Evolutionary conservation across 2,797 vertebrate species (phyloP).

Genomic region (Heterohyrax brucei): DNA sequence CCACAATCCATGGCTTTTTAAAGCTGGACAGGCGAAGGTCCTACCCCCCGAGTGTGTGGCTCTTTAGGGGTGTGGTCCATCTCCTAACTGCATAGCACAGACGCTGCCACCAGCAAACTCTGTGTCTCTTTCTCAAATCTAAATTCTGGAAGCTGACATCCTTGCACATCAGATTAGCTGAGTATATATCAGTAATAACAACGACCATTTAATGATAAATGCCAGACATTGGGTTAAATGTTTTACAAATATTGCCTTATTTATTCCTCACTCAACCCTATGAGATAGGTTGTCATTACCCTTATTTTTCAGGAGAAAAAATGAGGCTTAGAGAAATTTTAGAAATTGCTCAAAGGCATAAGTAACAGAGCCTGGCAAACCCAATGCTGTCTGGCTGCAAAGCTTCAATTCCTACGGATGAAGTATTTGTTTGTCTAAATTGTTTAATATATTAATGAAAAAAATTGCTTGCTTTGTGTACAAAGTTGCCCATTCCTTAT

Average conservation of each 20-base stretch:
- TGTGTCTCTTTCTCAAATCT: neutral
- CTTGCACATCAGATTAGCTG: neutral
- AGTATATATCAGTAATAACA: neutral
- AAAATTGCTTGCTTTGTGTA: neutral
- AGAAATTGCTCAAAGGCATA: slow-evolving; percentile 14
- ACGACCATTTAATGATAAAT: neutral
- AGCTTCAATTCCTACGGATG: slow-evolving; percentile 6
- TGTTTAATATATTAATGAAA: neutral
- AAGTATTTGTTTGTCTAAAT: neutral
- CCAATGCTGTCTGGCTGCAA: neutral
- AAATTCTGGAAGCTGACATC: neutral
- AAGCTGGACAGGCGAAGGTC: neutral
- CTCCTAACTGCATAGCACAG: neutral
- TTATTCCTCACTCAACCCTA: neutral
- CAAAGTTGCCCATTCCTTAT: neutral
- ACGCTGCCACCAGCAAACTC: neutral
- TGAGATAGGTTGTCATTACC: neutral
- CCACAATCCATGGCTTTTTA: neutral
- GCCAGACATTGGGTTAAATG: neutral
- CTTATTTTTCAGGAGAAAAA: slow-evolving; percentile 46
- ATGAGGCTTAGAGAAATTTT: neutral
- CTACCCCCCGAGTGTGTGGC: neutral
- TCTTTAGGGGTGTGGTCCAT: neutral
- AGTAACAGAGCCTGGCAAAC: neutral
- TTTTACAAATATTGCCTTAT: neutral